Evolutionary conservation across 2,113 vertebrate genomes (phyloP).

Genomic region (Megaleporinus macrocephalus): DNA sequence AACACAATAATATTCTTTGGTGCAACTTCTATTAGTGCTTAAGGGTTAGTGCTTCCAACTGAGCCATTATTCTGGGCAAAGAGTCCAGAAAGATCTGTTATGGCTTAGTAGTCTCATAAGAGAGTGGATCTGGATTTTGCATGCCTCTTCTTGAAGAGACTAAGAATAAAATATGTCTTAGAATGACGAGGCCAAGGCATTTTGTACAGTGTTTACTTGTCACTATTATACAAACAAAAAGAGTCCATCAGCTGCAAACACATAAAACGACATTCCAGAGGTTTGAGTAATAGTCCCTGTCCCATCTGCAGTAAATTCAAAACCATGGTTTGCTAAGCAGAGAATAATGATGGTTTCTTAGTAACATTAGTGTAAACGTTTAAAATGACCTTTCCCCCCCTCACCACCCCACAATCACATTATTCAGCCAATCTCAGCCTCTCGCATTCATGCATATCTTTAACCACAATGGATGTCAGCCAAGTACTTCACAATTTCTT

Average conservation of each 20-base stretch:
- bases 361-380: not conserved
- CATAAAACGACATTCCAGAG: not conserved
- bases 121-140: not conserved
- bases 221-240: not conserved
- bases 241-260: not conserved
- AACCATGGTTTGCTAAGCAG: not conserved
- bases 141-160: not conserved
- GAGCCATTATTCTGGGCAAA: constrained; percentile 5
- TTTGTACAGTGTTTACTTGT: not conserved
- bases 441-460: not conserved
- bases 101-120: not conserved
- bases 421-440: not conserved
- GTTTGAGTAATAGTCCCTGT: not conserved
- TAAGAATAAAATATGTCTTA: not conserved
- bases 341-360: too few species aligned
- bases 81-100: not conserved
- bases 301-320: not conserved
- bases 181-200: not conserved
- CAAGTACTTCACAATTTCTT: not conserved
- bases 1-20: not conserved
- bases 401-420: not conserved
- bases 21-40: not conserved
- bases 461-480: not conserved
- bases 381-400: not conserved
- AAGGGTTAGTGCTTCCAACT: not conserved